A percentile compares a stretch with the other conserved stretches of the same genome.
phyloP scores from a whole-genome alignment of 2,113 vertebrate genomes.

The Oxyruncus cristatus region DNA sequence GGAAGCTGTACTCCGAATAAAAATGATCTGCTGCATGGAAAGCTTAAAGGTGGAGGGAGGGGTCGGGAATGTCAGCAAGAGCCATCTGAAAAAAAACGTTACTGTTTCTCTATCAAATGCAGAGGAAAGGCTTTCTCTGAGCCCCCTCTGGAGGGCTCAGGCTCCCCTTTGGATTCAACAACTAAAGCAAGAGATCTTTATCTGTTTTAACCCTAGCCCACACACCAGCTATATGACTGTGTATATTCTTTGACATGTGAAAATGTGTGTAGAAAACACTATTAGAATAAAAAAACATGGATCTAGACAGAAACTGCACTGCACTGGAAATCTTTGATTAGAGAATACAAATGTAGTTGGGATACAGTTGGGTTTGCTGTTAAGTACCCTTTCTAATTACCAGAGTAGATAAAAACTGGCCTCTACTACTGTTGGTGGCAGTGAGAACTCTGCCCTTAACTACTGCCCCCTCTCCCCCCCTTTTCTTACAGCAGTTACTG shows the following conservation, averaged over 20 bases:
- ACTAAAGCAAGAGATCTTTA: not conserved
- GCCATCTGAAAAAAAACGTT: not conserved
- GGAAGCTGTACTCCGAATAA: not conserved
- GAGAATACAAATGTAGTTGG: not conserved
- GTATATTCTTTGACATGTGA: not conserved
- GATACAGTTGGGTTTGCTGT: not conserved
- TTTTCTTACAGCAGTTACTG: not conserved
- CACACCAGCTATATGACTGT: fast-evolving
- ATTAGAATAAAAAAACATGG: not conserved
- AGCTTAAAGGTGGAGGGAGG: not conserved
- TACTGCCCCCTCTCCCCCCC: not conserved
- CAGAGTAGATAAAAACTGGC: not conserved
- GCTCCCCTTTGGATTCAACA: not conserved
- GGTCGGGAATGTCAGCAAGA: not conserved
- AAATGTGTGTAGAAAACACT: not conserved
- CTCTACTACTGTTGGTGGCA: not conserved
- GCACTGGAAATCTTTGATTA: not conserved
- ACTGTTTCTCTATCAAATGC: not conserved
- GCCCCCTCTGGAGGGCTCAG: not conserved
- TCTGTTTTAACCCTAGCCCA: not conserved
- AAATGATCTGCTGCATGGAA: not conserved
- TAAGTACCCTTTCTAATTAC: not conserved
- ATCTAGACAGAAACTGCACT: not conserved
- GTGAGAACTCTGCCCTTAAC: not conserved
- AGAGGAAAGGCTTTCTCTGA: not conserved